Percentiles rank a stretch among this genome's conserved stretches.
Evolutionary conservation across 2,113 vertebrate genomes (phyloP).

Genomic region (Epinephelus fuscoguttatus): DNA sequence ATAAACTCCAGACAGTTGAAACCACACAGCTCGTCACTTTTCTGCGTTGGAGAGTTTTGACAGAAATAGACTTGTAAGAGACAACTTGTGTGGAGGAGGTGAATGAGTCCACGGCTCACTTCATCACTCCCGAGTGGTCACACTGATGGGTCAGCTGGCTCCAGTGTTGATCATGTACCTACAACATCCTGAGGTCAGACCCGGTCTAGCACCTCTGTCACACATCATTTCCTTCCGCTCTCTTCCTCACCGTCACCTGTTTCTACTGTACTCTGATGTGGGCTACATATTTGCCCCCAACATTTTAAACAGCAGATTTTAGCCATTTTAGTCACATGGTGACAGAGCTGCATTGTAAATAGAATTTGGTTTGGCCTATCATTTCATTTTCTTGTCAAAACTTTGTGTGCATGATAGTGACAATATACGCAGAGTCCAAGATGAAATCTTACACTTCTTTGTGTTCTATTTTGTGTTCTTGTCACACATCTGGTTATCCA

Average conservation of each 20-base stretch:
- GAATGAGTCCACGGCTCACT: conserved; percentile 15
- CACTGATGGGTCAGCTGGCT: neutral
- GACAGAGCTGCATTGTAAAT: no score
- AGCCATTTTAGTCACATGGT: no score
- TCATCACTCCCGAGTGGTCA: neutral
- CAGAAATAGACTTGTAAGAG: neutral
- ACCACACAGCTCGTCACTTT: neutral
- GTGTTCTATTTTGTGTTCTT: no score
- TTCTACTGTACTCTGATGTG: neutral
- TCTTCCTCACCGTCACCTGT: neutral
- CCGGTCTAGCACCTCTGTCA: neutral
- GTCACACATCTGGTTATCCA: no score
- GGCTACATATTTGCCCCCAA: no score
- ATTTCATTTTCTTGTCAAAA: no score
- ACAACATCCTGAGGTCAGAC: neutral
- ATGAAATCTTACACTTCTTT: no score
- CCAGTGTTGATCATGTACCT: neutral
- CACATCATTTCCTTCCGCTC: neutral
- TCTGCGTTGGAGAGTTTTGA: neutral
- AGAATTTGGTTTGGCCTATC: no score
- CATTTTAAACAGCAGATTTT: no score
- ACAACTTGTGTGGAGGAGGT: conserved; percentile 1
- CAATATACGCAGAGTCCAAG: no score
- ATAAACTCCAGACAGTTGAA: no score
- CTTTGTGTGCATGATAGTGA: no score